Percentiles rank a stretch among this genome's conserved stretches.
Conservation (phyloP, 1,140 invertebrate species). For the Drosophila cardini region DNA sequence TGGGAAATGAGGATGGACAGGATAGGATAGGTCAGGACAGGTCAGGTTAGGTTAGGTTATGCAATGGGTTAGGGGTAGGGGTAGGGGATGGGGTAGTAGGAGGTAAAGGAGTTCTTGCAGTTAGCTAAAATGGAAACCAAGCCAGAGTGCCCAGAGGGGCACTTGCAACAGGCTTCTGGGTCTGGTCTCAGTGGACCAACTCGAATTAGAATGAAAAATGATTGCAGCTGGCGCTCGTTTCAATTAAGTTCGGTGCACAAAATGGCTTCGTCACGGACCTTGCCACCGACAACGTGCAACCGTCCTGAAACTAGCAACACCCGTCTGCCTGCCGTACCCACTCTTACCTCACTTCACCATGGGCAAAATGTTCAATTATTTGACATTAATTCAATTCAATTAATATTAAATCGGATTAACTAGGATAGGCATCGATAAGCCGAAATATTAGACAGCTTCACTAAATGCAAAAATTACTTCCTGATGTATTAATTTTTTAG, state of each 20-base stretch:
- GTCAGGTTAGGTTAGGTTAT: too few species aligned
- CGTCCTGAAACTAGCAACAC: neutral
- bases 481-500: too few species aligned
- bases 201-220: slow-evolving; percentile 78
- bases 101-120: too few species aligned
- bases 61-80: too few species aligned
- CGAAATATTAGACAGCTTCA: too few species aligned
- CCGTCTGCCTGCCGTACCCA: neutral
- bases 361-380: too few species aligned
- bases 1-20: neutral
- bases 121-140: slow-evolving; percentile 38
- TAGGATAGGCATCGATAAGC: too few species aligned
- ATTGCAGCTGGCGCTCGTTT: slow-evolving; percentile 75
- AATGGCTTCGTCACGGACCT: slow-evolving; percentile 52
- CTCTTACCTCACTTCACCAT: too few species aligned
- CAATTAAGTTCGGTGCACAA: slow-evolving; percentile 69
- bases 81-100: neutral
- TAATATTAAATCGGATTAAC: too few species aligned
- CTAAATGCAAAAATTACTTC: too few species aligned
- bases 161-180: slow-evolving; percentile 1
- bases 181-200: slow-evolving; percentile 45
- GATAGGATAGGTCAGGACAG: too few species aligned
- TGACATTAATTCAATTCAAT: too few species aligned
- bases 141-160: slow-evolving; percentile 3
- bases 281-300: slow-evolving; percentile 23